These are phyloP conservation scores for Papilio glaucus DNA, from an alignment of 1,140 invertebrate genomes.

Conservation along the genomic window DNA sequence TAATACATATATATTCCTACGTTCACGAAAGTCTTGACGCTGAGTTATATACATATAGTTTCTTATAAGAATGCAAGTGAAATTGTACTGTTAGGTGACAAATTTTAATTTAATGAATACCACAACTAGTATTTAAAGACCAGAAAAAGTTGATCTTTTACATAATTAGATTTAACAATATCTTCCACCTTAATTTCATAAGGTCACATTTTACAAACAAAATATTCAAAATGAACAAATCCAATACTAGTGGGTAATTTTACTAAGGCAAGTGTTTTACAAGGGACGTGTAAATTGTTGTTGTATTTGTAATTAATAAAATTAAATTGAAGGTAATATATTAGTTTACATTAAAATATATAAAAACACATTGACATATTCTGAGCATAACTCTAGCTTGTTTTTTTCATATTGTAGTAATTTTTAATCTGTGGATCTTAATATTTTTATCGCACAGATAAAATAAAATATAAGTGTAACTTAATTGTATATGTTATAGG, in stretches of 20 bases:
- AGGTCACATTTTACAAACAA: not conserved
- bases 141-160: not conserved
- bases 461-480: too few relatives aligned
- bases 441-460: too few relatives aligned
- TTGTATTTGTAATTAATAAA: too few relatives aligned
- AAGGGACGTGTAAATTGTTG: not conserved
- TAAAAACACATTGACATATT: not conserved
- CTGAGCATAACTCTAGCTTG: not conserved
- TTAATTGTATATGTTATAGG: not conserved
- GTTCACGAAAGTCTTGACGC: too few relatives aligned
- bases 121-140: not conserved
- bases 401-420: not conserved
- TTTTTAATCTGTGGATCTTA: not conserved
- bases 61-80: slow-evolving; percentile 43
- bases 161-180: not conserved
- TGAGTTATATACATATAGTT: not conserved
- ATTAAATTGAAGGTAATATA: not conserved
- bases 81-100: slow-evolving; percentile 47
- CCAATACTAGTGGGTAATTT: slow-evolving; percentile 4
- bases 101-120: slow-evolving; percentile 19
- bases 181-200: not conserved
- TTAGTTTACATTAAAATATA: not conserved
- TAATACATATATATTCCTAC: too few relatives aligned
- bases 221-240: not conserved
- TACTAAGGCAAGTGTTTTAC: slow-evolving; percentile 32